Evolutionary conservation across 2,797 vertebrate genomes (phyloP), one percentile per base, ranked within the genome.

Genomic region (Sebastiscus tertius): DNA sequence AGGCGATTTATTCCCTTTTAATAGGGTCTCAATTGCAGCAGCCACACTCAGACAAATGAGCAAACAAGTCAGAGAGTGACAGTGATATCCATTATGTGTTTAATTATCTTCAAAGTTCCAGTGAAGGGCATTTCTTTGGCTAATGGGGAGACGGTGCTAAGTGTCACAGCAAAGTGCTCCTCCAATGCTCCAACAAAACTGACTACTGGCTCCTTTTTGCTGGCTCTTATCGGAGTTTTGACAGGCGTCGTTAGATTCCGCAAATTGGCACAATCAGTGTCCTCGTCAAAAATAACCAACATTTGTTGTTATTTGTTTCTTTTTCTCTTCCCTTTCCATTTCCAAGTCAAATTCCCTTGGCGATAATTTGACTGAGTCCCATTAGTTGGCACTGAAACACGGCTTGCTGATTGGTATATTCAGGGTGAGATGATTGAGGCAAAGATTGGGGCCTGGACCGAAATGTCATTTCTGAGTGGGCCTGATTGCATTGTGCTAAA

Each of bases 71-170:
- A 87, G 92, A 94, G 92, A 91, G 91, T 96, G 95, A 96, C 96
- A 95, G 95, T 95, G 96, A 96, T 95, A 96, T 96, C 94, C 95
- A 95, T 96, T 95, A 96, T 95, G 94, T 94, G 93, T 96, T 96
- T 96, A 96, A 96, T 96, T 96, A 96, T 96, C 95, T 96, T 95
- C 94, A 96, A 96, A 96, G 95, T 95, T 96, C 92, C 93, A 95
- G 92, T 90, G 93, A 96, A 96, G 95, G 95, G 93, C 95, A 96
- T 95, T 92, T 94, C 89, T 93, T 94, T 90, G 80, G 90, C 93
- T 95, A 95, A 95, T 96, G 94, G 94, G 94, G 88, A 94, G 94
- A 95, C 91, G 77, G 94, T 89, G 91, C 89, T 85, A 87, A 94
- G 93, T 94, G 91, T 93, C 92, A 94, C 89, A 84, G 92, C 91